Evolutionary conservation across 1,140 invertebrate genomes (phyloP), one percentile per base, ranked within the genome.

Genomic region (Myzus persicae): DNA sequence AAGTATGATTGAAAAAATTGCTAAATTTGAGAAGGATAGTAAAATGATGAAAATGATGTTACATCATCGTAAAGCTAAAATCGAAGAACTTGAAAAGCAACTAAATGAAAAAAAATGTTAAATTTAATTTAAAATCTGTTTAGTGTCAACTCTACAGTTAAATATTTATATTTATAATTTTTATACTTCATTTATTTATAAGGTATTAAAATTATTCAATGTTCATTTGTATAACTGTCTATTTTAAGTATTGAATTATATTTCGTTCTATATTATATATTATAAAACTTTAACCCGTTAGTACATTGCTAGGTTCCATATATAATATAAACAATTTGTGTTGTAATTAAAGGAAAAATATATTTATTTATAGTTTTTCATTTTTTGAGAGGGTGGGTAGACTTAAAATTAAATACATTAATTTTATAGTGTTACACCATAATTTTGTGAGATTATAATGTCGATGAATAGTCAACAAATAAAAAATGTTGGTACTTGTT

Each of bases 51-150:
- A 93, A 51, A 85, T 54, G n/a, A 93, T 93, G 81, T 54, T 93
- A 51, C 91, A 93, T 84, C 42, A 84, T n/a, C 91, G 91, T 31
- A 93, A 93, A 84, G 11, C 40, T 51, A 93, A 93, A 85, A 93
- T 93, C 2, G 91, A 93, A 93, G 81, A 54, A 48, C 91, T 93
- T 93, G 81, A 93, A 93, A 93, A 93, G 7, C 91, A 85, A 93
- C n/a, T 93, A 54, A 48, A 31, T 40, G 91, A 93, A 1, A 48
- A 24, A 38, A 22, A 46, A 42, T n/a, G 8, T 20, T 51, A 31
- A 85, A 51, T 42, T 85, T 85, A 1, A 59, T 59, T 90, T 18
- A 6, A 48, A 36, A 82, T 51, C 22, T 3, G n/a, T 44, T 3
- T 76, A 82, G 14, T 18, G 6, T 20, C 20, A 87, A 48, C 85